These are phyloP conservation scores for Netelia melanura DNA, from an alignment of 2,888 invertebrate genomes.

Conservation along the genomic window DNA sequence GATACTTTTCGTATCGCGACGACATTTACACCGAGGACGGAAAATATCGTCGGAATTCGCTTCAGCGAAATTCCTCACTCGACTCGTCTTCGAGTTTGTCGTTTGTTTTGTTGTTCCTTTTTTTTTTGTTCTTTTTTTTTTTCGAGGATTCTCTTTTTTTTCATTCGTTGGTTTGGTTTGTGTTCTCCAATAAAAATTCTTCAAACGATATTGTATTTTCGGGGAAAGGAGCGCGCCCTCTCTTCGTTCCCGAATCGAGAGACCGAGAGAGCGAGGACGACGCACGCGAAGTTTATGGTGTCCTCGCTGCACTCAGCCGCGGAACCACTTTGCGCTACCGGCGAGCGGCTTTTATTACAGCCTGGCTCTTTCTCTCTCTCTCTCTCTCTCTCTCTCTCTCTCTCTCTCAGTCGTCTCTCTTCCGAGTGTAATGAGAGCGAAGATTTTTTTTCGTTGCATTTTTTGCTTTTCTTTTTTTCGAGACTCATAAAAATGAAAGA, in stretches of 20 bases:
- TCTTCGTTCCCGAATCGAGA: background rate
- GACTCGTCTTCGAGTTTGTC: too few species aligned
- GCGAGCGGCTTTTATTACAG: conserved; percentile 45
- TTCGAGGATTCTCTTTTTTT: too few species aligned
- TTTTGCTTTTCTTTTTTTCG: background rate
- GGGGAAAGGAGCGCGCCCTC: conserved; percentile 10
- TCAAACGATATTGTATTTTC: conserved; percentile 30
- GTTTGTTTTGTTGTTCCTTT: too few species aligned
- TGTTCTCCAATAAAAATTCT: conserved; percentile 46
- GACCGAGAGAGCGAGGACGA: background rate
- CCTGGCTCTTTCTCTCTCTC: conserved; percentile 30
- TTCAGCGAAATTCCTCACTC: conserved; percentile 19
- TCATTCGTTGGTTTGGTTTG: too few species aligned
- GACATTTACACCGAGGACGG: background rate
- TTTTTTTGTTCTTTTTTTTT: background rate
- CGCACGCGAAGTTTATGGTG: conserved; percentile 53
- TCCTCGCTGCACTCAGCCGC: conserved; percentile 8
- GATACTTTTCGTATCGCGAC: background rate
- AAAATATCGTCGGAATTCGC: conserved; percentile 30
- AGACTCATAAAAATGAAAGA: conserved; percentile 34
- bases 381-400: too few species aligned
- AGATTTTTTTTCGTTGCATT: background rate
- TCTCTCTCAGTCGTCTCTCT: too few species aligned
- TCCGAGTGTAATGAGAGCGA: conserved; percentile 76
- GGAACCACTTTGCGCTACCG: conserved; percentile 57